Percentiles rank a stretch among this genome's conserved stretches.
These are phyloP conservation scores for Phoenicopterus ruber DNA, from an alignment of 2,113 vertebrate genomes.

Conservation along the genomic window DNA sequence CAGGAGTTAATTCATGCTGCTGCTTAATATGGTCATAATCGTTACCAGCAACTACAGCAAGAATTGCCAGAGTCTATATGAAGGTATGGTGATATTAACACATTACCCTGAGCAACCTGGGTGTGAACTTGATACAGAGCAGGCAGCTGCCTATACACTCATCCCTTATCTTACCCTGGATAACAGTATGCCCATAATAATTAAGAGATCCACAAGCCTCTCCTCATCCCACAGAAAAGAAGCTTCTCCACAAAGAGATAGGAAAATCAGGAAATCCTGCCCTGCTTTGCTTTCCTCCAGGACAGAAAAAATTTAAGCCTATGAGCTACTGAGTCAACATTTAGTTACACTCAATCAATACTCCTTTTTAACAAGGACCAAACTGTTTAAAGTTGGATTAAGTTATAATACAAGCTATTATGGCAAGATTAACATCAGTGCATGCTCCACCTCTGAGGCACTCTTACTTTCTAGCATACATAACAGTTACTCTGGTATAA, in stretches of 20 bases:
- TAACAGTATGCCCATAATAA: neutral
- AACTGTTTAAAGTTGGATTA: neutral
- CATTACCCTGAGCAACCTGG: neutral
- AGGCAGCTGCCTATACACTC: neutral
- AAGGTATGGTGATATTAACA: neutral
- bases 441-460: neutral
- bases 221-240: neutral
- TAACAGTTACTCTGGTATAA: neutral
- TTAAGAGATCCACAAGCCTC: neutral
- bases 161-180: neutral
- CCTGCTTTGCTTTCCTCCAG: neutral
- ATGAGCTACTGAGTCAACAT: neutral
- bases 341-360: neutral
- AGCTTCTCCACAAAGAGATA: neutral
- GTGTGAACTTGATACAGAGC: neutral
- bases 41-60: neutral
- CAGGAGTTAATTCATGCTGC: neutral
- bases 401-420: neutral
- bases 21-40: neutral
- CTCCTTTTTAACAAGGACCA: neutral
- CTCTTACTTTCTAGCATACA: neutral
- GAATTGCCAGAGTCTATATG: neutral
- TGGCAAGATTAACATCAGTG: neutral
- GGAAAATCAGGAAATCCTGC: neutral
- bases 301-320: neutral